Evolutionary conservation across 2,888 invertebrate genomes (phyloP).

Genomic region (Amphipyra tragopoginis): DNA sequence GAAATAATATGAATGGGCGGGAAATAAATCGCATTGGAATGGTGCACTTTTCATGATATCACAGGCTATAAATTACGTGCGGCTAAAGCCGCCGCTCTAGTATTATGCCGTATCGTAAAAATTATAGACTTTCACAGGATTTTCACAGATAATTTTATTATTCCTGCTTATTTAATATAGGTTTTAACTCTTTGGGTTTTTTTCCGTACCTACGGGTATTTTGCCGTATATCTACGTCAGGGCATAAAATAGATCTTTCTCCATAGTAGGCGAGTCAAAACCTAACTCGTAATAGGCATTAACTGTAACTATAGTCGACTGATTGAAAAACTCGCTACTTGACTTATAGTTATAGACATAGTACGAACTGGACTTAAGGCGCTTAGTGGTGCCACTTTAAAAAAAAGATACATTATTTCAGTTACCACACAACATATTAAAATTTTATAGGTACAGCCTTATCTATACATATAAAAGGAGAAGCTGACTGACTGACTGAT

Average conservation of each 20-base stretch:
- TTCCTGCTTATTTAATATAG: background rate
- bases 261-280: no score
- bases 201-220: no score
- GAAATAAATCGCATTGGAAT: slow-evolving; percentile 51
- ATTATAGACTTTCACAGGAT: slow-evolving; percentile 35
- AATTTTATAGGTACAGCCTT: no score
- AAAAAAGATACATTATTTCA: no score
- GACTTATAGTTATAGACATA: background rate
- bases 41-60: slow-evolving; percentile 59
- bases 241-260: no score
- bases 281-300: background rate
- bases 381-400: no score
- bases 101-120: slow-evolving; percentile 25
- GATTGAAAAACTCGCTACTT: slow-evolving; percentile 10
- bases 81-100: slow-evolving; percentile 28
- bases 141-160: slow-evolving; percentile 25
- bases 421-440: no score
- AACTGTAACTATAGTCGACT: background rate
- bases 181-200: no score
- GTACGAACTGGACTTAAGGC: no score
- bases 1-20: slow-evolving; percentile 34
- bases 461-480: no score
- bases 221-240: no score
- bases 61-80: slow-evolving; percentile 50
- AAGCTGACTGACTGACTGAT: no score